Conservation (phyloP, 2,113 vertebrate genomes). For the Tenebrosternarchus preto region DNA sequence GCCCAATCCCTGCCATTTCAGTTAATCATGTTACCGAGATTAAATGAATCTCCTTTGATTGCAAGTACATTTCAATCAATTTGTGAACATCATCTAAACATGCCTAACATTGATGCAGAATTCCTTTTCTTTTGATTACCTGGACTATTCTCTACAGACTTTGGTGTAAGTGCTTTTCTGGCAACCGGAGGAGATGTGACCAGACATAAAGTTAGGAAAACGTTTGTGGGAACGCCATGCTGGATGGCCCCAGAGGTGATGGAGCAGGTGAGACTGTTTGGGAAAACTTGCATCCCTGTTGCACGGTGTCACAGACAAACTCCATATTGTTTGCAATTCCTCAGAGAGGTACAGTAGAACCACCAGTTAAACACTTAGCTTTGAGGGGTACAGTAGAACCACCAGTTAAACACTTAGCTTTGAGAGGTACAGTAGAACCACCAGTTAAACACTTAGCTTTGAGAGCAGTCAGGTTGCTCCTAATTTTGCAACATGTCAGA, state of each 20-base stretch:
- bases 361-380: too few species aligned
- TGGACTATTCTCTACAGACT: slow-evolving; percentile 78
- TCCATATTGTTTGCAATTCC: not conserved
- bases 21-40: not conserved
- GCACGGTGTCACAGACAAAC: not conserved
- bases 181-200: slow-evolving; percentile 95
- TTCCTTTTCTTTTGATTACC: not conserved
- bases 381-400: too few species aligned
- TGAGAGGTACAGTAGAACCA: too few species aligned
- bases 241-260: slow-evolving; percentile 99
- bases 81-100: not conserved
- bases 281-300: not conserved
- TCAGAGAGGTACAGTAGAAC: not conserved
- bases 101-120: too few species aligned
- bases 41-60: not conserved
- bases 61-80: not conserved
- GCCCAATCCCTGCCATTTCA: not conserved
- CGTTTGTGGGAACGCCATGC: slow-evolving; percentile 97
- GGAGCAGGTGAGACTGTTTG: slow-evolving; percentile 85
- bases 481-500: too few species aligned
- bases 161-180: slow-evolving; percentile 96
- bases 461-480: too few species aligned
- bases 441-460: too few species aligned
- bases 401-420: too few species aligned
- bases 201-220: slow-evolving; percentile 98